Evolutionary conservation across 2,113 vertebrate genomes (phyloP).

Genomic region (Gyps fulvus): DNA sequence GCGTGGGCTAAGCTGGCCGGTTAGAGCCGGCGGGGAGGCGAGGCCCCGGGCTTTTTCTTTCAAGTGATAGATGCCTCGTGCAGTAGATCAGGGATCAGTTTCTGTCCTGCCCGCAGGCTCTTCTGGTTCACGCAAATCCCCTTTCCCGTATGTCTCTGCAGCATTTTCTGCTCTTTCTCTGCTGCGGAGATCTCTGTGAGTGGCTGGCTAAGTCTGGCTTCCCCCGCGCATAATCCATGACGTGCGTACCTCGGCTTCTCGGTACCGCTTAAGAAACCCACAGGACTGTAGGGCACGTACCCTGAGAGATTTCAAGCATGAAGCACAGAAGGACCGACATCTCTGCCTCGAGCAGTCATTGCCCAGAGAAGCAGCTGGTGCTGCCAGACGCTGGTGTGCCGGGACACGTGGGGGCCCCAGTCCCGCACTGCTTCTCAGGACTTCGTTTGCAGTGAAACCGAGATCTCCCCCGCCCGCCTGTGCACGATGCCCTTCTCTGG

Average conservation of each 20-base stretch:
- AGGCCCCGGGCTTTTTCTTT: background rate
- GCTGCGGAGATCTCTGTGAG: background rate
- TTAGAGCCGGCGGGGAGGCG: fast-evolving
- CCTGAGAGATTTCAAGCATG: background rate
- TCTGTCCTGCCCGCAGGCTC: background rate
- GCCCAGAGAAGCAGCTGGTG: background rate
- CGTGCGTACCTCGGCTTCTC: fast-evolving
- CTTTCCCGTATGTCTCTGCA: background rate
- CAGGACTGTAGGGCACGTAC: background rate
- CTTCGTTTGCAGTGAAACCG: background rate
- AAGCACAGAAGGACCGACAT: background rate
- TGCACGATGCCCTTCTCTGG: background rate
- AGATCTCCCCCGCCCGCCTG: fast-evolving
- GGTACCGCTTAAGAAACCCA: background rate
- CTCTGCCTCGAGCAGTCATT: background rate
- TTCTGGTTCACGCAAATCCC: background rate
- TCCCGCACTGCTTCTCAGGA: background rate
- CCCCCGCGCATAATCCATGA: fast-evolving
- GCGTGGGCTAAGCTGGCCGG: background rate
- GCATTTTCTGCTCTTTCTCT: background rate
- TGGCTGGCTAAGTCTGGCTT: background rate
- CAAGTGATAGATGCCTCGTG: fast-evolving
- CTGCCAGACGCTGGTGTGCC: background rate
- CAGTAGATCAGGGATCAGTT: background rate
- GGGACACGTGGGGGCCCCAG: fast-evolving